Evolutionary conservation across 2,797 vertebrate genomes (phyloP).

Genomic region (Vultur gryphus): DNA sequence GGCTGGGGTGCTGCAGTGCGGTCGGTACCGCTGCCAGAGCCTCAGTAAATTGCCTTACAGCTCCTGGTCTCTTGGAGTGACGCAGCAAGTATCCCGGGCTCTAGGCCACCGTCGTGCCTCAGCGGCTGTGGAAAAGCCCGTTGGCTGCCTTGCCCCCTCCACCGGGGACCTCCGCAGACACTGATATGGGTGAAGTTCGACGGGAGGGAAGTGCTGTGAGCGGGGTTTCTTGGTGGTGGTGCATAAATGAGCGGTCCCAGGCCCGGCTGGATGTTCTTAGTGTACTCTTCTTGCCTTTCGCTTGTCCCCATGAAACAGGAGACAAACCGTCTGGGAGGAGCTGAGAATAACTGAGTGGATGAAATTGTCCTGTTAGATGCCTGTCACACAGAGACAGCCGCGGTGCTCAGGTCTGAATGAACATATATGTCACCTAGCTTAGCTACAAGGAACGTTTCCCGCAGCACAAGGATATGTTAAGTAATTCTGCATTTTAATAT

Average conservation of each 20-base stretch:
- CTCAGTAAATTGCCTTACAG: rapidly evolving
- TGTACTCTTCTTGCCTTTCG: rapidly evolving
- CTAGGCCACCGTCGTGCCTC: rapidly evolving
- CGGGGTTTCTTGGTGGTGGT: rapidly evolving
- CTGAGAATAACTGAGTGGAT: rapidly evolving
- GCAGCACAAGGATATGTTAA: neutral
- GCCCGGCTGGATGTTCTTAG: rapidly evolving
- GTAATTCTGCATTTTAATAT: neutral
- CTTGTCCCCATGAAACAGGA: rapidly evolving
- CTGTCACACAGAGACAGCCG: rapidly evolving
- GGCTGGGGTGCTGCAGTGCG: neutral
- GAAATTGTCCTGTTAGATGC: rapidly evolving
- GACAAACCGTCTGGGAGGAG: neutral
- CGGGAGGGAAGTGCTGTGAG: rapidly evolving
- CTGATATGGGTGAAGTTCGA: rapidly evolving
- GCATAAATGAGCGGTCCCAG: rapidly evolving
- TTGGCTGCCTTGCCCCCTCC: rapidly evolving
- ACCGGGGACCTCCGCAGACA: rapidly evolving
- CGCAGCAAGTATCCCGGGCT: neutral
- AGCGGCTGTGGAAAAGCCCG: neutral
- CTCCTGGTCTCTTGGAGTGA: neutral
- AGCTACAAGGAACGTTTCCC: neutral
- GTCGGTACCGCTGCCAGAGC: neutral
- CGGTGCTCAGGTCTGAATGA: neutral
- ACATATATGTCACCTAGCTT: rapidly evolving